A percentile compares a stretch with the other conserved stretches of the same genome.
Conservation (phyloP, 2,113 vertebrate genomes). For the Phyllostomus discolor region DNA sequence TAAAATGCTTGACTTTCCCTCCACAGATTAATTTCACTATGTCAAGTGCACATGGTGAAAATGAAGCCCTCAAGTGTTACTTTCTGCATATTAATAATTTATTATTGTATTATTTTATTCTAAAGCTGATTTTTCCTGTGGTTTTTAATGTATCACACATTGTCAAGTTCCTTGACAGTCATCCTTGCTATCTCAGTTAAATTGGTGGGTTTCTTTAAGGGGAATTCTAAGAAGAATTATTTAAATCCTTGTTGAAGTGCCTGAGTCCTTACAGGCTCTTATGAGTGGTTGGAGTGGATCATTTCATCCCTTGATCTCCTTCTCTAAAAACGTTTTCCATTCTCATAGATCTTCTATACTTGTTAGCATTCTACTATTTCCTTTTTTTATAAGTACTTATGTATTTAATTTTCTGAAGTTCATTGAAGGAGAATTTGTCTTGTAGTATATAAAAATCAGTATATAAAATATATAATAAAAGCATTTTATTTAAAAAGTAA, state of each 20-base stretch:
- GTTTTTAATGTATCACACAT: neutral
- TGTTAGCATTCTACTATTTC: neutral
- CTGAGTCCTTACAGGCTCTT: neutral
- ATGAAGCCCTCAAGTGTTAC: neutral
- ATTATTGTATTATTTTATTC: neutral
- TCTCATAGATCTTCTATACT: neutral
- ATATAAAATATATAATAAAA: constrained; percentile 11
- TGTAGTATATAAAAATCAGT: neutral
- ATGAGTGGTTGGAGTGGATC: neutral
- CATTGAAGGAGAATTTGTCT: neutral
- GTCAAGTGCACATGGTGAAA: neutral
- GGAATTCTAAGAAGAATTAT: neutral
- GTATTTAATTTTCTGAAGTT: neutral
- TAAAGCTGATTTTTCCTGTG: neutral
- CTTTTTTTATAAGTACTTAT: neutral
- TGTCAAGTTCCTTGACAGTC: neutral
- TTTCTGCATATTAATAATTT: neutral
- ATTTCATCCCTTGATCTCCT: neutral
- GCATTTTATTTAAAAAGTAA: neutral
- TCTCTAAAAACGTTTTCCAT: neutral
- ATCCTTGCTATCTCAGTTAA: neutral
- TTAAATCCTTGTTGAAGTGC: neutral
- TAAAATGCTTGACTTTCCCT: neutral
- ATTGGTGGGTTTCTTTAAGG: neutral
- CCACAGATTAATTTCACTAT: constrained; percentile 1